Evolutionary conservation across 1,140 invertebrate species (phyloP).

Genomic region (Ganaspis sp.): DNA sequence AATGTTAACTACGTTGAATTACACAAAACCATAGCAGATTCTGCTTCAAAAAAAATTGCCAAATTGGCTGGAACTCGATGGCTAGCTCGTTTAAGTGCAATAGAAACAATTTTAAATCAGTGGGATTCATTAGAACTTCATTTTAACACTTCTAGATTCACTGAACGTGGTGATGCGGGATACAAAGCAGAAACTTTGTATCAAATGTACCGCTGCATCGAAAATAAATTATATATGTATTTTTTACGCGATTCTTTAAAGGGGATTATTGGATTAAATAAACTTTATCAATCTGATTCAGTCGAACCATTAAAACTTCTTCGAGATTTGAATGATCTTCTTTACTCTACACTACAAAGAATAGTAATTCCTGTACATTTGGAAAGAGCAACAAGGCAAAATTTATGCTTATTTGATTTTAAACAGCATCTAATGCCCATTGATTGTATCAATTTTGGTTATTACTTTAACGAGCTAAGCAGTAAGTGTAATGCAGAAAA

Average conservation of each 20-base stretch:
- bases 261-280: slow-evolving; percentile 44
- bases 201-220: neutral
- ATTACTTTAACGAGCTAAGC: slow-evolving; percentile 45
- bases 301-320: slow-evolving; percentile 53
- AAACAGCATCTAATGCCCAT: slow-evolving; percentile 35
- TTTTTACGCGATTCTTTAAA: slow-evolving; percentile 34
- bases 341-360: slow-evolving; percentile 37
- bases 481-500: slow-evolving; percentile 25
- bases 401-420: slow-evolving; percentile 38
- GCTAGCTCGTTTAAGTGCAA: slow-evolving; percentile 55
- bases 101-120: slow-evolving; percentile 57
- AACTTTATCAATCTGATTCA: slow-evolving; percentile 50
- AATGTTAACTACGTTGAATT: neutral
- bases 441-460: slow-evolving; percentile 44
- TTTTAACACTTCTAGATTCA: slow-evolving; percentile 40
- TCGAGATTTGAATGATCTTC: slow-evolving; percentile 44
- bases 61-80: slow-evolving; percentile 56
- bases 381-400: slow-evolving; percentile 32
- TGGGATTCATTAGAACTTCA: slow-evolving; percentile 57
- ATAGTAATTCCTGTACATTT: slow-evolving; percentile 41
- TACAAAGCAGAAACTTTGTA: neutral
- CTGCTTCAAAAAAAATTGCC: slow-evolving; percentile 51
- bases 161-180: neutral
- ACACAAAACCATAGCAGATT: neutral
- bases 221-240: neutral